Percentiles rank a stretch among this genome's conserved stretches.
Conservation (phyloP, 92 coral and sea anemone species). For the Desmophyllum pertusum region DNA sequence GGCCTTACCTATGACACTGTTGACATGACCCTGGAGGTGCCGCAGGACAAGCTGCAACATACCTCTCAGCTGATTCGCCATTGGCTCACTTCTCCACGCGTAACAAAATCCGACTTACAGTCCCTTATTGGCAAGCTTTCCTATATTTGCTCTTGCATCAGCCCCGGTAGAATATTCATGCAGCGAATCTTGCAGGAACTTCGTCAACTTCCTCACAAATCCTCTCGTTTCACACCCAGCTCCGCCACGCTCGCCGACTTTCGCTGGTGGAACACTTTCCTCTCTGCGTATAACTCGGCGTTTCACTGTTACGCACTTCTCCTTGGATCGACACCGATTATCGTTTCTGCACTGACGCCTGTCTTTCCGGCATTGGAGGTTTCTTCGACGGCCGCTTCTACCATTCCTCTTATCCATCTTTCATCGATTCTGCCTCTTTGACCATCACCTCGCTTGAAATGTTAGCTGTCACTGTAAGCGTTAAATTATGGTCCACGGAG, state of each 20-base stretch:
- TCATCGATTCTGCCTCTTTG: conserved; percentile 30
- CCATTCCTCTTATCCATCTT: too few species aligned
- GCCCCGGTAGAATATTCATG: conserved; percentile 53
- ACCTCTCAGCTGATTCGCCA: conserved; percentile 11
- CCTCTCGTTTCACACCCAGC: conserved; percentile 1
- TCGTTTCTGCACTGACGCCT: conserved; percentile 55
- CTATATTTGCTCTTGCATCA: conserved; percentile 45
- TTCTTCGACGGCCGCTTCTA: conserved; percentile 38
- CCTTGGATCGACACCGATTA: conserved; percentile 14
- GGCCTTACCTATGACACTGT: conserved; percentile 50
- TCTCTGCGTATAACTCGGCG: conserved; percentile 42
- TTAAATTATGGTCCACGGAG: conserved; percentile 42
- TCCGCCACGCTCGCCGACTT: conserved; percentile 40
- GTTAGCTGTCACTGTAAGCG: conserved; percentile 38
- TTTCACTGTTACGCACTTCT: conserved; percentile 45
- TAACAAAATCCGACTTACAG: conserved; percentile 42
- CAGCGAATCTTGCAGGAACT: conserved; percentile 41
- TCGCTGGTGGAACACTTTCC: conserved; percentile 55
- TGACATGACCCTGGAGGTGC: conserved; percentile 49
- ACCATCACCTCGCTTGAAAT: conserved; percentile 25
- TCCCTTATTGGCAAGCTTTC: conserved; percentile 55
- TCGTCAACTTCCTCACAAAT: conserved; percentile 26
- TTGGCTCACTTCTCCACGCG: too few species aligned
- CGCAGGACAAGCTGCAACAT: conserved; percentile 26
- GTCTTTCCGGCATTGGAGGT: conserved; percentile 38